Base-by-base conservation (phyloP, 2,797 vertebrate species). In the Crotalus adamanteus region DNA sequence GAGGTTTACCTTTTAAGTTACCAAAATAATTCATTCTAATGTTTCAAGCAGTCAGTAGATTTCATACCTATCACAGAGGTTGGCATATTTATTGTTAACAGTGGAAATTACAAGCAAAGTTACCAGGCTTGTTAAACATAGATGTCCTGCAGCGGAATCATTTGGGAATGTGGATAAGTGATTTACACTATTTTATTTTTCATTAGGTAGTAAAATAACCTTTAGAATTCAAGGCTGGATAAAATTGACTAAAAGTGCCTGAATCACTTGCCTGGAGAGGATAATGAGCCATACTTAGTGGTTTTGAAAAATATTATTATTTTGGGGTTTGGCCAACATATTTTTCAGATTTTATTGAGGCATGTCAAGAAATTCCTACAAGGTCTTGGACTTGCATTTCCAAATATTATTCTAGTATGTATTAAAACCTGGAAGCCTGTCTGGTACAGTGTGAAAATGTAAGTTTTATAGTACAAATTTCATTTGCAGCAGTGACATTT, bases 211-310 rank as follows among this genome's bases (percentile, higher is more conserved):
- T 90, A 6, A 86, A 93, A 1, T 90, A 91, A 88, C 56, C 26
- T 0, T 0, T 94, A 51, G 28, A 88, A 1, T 0, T 53, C 31
- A 90, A 22, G 91, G 51, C 60, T 83, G 37, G 37, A 22, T 91
- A 94, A 89, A 2, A 61, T 3, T 51, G n/a, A 91, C 31, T 73
- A 93, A 12, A 78, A 87, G 16, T 63, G 88, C 56, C 5, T 61
- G 25, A 94, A 90, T 56, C 89, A 85, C 86, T 73, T 55, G 61
- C n/a, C 5, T 51, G 59, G 28, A 93, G n/a, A 93, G 88, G 60
- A 87, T 13, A 92, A 3, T 88, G 89, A 95, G 59, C 26, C 92
- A 1, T 51, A 92, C 31, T 69, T 59, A 6, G 2, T 26, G n/a
- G 25, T 28, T 16, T 78, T 93, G 26, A 16, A 83, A 25, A 42